A percentile compares a stretch with the other conserved stretches of the same genome.
Conservation (phyloP, 2,797 vertebrate species). For the Danio choprae region DNA sequence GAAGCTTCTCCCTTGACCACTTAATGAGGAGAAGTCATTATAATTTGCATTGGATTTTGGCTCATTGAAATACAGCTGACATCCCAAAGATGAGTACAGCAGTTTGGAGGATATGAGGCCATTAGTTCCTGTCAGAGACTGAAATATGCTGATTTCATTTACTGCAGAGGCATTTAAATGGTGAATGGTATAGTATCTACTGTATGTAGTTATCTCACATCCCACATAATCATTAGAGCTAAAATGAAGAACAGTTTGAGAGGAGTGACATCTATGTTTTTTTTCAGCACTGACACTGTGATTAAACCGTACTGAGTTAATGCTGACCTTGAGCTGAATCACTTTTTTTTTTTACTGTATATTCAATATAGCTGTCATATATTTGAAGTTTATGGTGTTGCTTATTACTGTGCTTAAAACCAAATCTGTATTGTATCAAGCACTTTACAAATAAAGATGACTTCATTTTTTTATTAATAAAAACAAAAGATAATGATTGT, state of each 20-base stretch:
- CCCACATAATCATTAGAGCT: neutral
- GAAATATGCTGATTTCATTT: slow-evolving; percentile 31
- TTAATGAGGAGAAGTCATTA: neutral
- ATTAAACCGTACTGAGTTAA: too few species aligned
- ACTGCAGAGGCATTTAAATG: slow-evolving; percentile 21
- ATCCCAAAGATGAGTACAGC: slow-evolving; percentile 28
- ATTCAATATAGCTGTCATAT: too few species aligned
- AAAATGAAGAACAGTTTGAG: neutral
- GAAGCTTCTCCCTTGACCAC: neutral
- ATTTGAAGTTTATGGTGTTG: too few species aligned
- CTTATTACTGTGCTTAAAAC: too few species aligned
- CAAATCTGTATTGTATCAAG: too few species aligned
- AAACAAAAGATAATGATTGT: too few species aligned
- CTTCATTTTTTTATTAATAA: too few species aligned
- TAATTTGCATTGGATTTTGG: slow-evolving; percentile 12
- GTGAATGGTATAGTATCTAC: slow-evolving; percentile 4
- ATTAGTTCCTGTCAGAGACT: slow-evolving; percentile 37
- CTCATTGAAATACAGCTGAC: slow-evolving; percentile 31
- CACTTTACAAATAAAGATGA: too few species aligned
- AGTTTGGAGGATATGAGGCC: slow-evolving; percentile 21
- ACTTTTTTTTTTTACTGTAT: too few species aligned
- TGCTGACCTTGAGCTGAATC: too few species aligned
- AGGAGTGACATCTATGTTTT: too few species aligned
- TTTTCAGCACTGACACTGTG: too few species aligned
- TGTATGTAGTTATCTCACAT: neutral